phyloP scores from a whole-genome alignment of 2,113 vertebrate species.

The Nestor notabilis region DNA sequence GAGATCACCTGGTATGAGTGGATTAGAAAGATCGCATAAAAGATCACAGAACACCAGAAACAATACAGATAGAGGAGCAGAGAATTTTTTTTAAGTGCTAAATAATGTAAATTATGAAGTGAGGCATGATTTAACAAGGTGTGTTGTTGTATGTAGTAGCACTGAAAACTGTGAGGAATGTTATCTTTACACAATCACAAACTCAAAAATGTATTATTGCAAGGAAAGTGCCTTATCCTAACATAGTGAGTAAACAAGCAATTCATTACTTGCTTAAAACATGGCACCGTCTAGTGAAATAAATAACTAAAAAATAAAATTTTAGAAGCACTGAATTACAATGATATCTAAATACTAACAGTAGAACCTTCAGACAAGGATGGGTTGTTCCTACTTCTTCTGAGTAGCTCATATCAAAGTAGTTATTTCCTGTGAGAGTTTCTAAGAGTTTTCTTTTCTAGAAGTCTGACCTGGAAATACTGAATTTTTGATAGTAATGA shows the following conservation, averaged over 20 bases:
- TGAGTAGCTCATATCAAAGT: not conserved
- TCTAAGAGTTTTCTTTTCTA: not conserved
- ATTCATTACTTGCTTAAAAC: not conserved
- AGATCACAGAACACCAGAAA: constrained; percentile 4
- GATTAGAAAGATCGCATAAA: constrained; percentile 6
- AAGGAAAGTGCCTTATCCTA: not conserved
- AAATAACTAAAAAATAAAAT: not conserved
- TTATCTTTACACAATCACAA: not conserved
- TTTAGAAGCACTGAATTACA: not conserved
- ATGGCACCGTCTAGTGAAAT: not conserved
- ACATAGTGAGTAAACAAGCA: not conserved
- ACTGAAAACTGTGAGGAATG: not conserved
- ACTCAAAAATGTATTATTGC: not conserved
- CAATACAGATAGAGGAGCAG: not conserved
- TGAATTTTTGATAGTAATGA: not conserved
- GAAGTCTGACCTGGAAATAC: not conserved
- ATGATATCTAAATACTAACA: not conserved
- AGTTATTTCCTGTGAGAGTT: not conserved
- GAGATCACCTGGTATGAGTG: not conserved
- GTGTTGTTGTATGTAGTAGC: not conserved
- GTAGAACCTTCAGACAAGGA: not conserved
- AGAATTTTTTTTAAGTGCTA: not conserved
- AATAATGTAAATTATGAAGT: not conserved
- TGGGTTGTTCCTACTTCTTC: not conserved
- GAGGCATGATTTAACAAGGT: not conserved